Evolutionary conservation across 2,113 vertebrate genomes (phyloP).

Genomic region (Anguilla japonica): DNA sequence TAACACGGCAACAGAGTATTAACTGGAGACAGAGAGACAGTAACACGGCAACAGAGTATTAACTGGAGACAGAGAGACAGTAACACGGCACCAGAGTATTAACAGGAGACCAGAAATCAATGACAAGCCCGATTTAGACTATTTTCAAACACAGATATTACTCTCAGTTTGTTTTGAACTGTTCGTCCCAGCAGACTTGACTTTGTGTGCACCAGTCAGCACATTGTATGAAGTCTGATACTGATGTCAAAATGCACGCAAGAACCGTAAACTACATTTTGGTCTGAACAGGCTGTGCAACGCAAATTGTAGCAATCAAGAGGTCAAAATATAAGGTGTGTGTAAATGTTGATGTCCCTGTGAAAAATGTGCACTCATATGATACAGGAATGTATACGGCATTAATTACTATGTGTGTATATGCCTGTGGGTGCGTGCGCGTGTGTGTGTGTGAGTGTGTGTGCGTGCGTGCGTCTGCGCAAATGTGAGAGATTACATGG

Average conservation of each 20-base stretch:
- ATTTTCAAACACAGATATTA: no score
- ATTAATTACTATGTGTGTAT: no score
- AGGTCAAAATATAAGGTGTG: not conserved
- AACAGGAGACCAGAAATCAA: not conserved
- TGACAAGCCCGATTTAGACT: no score
- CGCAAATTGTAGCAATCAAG: not conserved
- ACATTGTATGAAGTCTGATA: not conserved
- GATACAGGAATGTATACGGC: no score
- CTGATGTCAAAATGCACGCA: not conserved
- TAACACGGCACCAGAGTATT: constrained; percentile 1
- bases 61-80: not conserved
- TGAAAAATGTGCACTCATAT: not conserved
- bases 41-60: not conserved
- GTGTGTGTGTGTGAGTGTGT: no score
- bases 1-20: constrained; percentile 4
- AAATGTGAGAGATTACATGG: not conserved
- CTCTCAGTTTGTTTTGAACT: not conserved
- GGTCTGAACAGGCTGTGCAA: not conserved
- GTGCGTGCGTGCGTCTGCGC: not conserved
- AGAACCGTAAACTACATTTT: not conserved
- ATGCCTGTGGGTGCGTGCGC: no score
- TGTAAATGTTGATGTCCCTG: not conserved
- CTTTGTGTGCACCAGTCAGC: not conserved
- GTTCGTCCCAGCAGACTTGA: no score
- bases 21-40: not conserved